Percentiles rank a stretch among this genome's conserved stretches.
Conservation (phyloP, 2,113 vertebrate genomes). For the Noctilio leporinus region DNA sequence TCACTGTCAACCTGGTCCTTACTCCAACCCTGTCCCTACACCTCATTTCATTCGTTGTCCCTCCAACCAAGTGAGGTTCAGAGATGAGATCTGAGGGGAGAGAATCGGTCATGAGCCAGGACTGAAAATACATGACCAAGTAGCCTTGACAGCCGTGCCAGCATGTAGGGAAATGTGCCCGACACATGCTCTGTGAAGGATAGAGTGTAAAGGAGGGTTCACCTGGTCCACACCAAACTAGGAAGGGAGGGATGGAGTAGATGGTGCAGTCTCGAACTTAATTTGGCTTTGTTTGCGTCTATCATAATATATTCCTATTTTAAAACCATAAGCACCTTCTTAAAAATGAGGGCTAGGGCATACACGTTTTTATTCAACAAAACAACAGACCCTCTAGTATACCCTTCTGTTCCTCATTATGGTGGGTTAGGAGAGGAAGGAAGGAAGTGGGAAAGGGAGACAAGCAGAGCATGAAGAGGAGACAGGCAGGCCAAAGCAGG, state of each 20-base stretch:
- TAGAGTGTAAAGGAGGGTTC: too few species aligned
- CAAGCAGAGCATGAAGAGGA: not conserved
- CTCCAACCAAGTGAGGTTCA: not conserved
- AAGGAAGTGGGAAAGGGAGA: not conserved
- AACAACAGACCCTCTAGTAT: not conserved
- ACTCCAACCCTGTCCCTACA: not conserved
- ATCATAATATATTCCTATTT: not conserved
- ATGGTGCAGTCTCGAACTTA: not conserved
- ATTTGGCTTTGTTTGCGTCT: not conserved
- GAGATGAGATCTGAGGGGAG: not conserved
- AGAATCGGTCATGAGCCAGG: not conserved
- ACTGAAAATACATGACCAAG: not conserved
- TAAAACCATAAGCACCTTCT: not conserved
- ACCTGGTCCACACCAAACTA: too few species aligned
- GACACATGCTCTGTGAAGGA: not conserved
- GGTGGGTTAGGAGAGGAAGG: not conserved
- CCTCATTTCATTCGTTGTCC: not conserved
- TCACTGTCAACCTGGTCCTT: not conserved
- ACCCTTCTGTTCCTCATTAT: not conserved
- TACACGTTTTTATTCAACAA: not conserved
- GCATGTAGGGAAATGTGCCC: not conserved
- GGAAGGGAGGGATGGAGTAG: not conserved
- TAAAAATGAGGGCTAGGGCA: not conserved
- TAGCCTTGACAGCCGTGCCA: not conserved
- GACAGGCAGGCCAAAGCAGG: not conserved